These are phyloP conservation scores for Sipha flava DNA, from an alignment of 1,140 invertebrate species.

Conservation along the genomic window DNA sequence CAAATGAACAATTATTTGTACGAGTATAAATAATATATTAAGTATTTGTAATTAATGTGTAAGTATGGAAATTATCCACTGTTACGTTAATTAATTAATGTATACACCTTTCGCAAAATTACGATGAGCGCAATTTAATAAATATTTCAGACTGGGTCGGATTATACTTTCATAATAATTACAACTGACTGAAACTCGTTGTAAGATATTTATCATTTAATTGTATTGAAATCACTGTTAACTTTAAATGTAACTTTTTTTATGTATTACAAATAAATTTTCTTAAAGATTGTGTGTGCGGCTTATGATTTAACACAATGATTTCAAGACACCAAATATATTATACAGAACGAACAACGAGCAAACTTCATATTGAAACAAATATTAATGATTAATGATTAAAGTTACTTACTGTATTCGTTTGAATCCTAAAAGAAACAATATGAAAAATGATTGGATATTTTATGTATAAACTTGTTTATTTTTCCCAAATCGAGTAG, in stretches of 20 bases:
- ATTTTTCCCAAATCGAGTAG: no score
- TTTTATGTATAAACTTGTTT: no score
- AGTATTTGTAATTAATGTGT: no score
- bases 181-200: not conserved
- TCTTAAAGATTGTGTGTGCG: not conserved
- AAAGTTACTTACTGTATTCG: no score
- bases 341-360: not conserved
- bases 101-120: not conserved
- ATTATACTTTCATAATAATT: not conserved
- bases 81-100: no score
- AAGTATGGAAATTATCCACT: no score
- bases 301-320: not conserved
- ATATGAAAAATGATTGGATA: no score
- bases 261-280: not conserved
- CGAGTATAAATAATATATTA: no score
- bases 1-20: no score
- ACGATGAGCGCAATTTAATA: not conserved
- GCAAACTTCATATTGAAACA: not conserved
- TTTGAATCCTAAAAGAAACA: no score
- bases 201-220: constrained; percentile 19
- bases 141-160: not conserved
- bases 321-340: not conserved
- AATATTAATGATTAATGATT: no score
- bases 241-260: not conserved
- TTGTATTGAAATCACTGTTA: not conserved